Conservation (phyloP, 2,113 vertebrate genomes). For the Gambusia affinis region DNA sequence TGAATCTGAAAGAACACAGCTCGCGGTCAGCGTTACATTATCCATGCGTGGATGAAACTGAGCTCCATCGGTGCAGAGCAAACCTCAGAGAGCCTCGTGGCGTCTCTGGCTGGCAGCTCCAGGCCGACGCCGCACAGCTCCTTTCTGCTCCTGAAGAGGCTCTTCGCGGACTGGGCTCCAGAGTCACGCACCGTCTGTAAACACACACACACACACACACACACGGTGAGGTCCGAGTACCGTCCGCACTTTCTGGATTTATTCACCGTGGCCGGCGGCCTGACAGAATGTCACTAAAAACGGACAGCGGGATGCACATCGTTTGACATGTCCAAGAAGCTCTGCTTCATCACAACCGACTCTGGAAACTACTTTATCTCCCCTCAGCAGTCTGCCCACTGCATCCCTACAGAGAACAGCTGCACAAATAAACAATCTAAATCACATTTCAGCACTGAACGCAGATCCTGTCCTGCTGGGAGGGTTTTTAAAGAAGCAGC, state of each 20-base stretch:
- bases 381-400: neutral
- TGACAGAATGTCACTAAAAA: neutral
- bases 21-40: constrained; percentile 5
- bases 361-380: neutral
- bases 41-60: neutral
- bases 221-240: neutral
- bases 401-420: neutral
- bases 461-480: too few species aligned
- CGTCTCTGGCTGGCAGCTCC: constrained; percentile 79
- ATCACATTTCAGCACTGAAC: neutral
- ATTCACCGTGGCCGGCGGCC: neutral
- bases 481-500: neutral
- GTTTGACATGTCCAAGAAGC: neutral
- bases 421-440: neutral
- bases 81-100: constrained; percentile 85
- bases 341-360: neutral
- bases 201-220: constrained; percentile 21
- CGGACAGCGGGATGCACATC: neutral
- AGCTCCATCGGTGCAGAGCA: constrained; percentile 45
- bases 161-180: constrained; percentile 85
- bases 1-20: constrained; percentile 81
- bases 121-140: constrained; percentile 86
- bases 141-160: constrained; percentile 88
- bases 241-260: neutral
- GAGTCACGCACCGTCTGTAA: constrained; percentile 86